phyloP scores from a whole-genome alignment of 2,888 invertebrate species.

The Heliconius erato region DNA sequence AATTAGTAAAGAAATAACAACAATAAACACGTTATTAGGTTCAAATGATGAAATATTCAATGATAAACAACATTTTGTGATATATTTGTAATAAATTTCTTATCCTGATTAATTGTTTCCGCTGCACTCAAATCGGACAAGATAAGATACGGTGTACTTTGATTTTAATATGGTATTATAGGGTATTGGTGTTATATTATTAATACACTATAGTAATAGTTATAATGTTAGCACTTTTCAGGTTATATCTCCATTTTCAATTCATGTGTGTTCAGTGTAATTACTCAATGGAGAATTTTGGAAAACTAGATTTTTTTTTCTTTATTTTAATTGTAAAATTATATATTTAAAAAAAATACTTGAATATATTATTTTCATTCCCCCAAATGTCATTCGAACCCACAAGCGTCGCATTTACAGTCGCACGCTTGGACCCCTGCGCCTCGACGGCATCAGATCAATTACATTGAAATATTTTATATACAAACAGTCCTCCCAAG shows the following conservation, averaged over 20 bases:
- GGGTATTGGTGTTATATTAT: too few species aligned
- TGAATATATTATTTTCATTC: too few species aligned
- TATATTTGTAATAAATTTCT: neutral
- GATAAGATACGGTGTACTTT: constrained; percentile 3
- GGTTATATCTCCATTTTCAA: neutral
- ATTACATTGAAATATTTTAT: neutral
- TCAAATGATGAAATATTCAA: neutral
- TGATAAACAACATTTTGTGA: neutral
- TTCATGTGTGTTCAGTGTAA: neutral
- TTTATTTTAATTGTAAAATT: too few species aligned
- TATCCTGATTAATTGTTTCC: constrained; percentile 7
- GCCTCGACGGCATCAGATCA: too few species aligned
- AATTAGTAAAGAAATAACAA: too few species aligned
- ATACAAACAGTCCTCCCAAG: neutral
- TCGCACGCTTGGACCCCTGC: too few species aligned
- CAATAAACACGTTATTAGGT: too few species aligned
- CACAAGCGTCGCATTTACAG: too few species aligned
- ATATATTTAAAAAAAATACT: too few species aligned
- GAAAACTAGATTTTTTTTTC: too few species aligned
- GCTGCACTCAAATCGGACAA: neutral
- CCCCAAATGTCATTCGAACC: too few species aligned
- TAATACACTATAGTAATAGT: too few species aligned
- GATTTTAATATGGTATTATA: constrained; percentile 2
- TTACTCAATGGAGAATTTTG: neutral
- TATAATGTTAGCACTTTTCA: neutral